Evolutionary conservation across 2,113 vertebrate genomes (phyloP).

Genomic region (Orycteropus afer): DNA sequence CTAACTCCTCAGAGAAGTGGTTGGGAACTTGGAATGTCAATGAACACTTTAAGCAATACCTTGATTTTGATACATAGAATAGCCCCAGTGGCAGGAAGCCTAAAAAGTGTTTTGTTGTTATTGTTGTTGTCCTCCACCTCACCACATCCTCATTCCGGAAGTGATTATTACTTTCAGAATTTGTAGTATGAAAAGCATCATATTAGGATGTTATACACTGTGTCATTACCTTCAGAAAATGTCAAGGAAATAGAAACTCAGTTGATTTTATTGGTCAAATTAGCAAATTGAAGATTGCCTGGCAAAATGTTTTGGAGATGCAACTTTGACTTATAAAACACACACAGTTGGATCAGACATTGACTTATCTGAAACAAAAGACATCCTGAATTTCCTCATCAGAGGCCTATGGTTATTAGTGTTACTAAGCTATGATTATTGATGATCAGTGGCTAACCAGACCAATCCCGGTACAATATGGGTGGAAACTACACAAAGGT

Average conservation of each 20-base stretch:
- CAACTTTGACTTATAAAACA: background rate
- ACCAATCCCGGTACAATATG: background rate
- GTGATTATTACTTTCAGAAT: background rate
- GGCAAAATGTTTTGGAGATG: background rate
- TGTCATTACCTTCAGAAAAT: conserved; percentile 11
- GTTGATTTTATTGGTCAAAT: background rate
- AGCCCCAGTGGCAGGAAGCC: background rate
- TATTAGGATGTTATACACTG: background rate
- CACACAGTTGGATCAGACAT: background rate
- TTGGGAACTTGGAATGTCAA: background rate
- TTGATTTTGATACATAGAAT: background rate
- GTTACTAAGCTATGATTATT: no score
- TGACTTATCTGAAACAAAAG: background rate
- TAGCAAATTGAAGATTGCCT: background rate
- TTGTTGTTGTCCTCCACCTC: background rate
- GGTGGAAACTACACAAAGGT: accelerated
- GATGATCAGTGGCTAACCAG: no score
- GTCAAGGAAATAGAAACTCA: background rate
- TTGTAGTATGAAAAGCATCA: background rate
- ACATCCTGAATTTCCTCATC: background rate
- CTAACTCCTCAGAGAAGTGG: background rate
- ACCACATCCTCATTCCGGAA: background rate
- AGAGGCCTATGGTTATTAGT: background rate
- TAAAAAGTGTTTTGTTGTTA: accelerated
- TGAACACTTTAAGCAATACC: background rate